These are phyloP conservation scores for Hypomecis punctinalis DNA, from an alignment of 2,888 invertebrate genomes.

Conservation along the genomic window DNA sequence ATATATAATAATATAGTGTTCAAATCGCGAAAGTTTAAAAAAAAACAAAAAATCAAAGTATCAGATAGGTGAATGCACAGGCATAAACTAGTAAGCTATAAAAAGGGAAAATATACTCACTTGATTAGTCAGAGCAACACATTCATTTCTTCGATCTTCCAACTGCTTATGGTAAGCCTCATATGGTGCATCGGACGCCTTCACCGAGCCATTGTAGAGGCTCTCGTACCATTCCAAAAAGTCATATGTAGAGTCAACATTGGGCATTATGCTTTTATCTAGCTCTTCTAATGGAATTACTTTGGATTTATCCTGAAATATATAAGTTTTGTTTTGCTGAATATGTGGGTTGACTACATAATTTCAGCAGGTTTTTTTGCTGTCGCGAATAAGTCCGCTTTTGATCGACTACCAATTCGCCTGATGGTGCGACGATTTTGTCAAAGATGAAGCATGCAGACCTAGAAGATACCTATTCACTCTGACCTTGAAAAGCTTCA, in stretches of 20 bases:
- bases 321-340: background rate
- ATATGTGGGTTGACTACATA: background rate
- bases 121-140: slow-evolving; percentile 87
- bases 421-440: no score
- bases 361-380: no score
- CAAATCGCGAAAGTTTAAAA: no score
- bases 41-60: no score
- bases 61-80: no score
- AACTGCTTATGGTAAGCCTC: slow-evolving; percentile 90
- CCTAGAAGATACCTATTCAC: no score
- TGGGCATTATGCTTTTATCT: slow-evolving; percentile 51
- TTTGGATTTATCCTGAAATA: slow-evolving; percentile 48
- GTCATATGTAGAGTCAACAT: slow-evolving; percentile 87
- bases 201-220: slow-evolving; percentile 89
- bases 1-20: no score
- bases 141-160: slow-evolving; percentile 87
- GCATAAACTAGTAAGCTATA: no score
- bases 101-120: slow-evolving; percentile 61
- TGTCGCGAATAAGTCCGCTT: no score
- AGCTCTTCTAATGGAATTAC: slow-evolving; percentile 36
- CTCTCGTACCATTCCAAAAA: slow-evolving; percentile 92
- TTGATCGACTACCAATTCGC: no score
- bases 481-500: no score
- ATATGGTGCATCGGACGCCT: slow-evolving; percentile 88
- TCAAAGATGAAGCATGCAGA: no score